phyloP scores from a whole-genome alignment of 2,888 invertebrate species.

The Xylocampa areola region DNA sequence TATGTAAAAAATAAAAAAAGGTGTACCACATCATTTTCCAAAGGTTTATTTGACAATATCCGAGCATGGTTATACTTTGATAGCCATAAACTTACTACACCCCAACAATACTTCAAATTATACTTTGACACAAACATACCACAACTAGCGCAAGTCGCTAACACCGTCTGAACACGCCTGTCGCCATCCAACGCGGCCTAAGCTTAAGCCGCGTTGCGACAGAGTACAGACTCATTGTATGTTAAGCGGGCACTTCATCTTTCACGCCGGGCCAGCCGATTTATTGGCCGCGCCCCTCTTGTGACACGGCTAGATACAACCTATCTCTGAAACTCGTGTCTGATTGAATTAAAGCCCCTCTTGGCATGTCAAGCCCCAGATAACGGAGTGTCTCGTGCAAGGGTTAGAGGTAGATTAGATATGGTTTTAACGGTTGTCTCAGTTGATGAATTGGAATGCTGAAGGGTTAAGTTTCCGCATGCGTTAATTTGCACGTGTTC shows the following conservation, averaged over 20 bases:
- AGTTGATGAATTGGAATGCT: slow-evolving; percentile 56
- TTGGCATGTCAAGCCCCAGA: slow-evolving; percentile 68
- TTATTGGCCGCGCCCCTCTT: slow-evolving; percentile 85
- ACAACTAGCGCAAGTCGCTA: slow-evolving; percentile 67
- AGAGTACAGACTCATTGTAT: slow-evolving; percentile 86
- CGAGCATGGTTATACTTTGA: too few species aligned
- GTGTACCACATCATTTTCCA: too few species aligned
- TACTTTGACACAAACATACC: slow-evolving; percentile 41
- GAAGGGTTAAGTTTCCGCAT: slow-evolving; percentile 50
- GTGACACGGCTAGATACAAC: slow-evolving; percentile 75
- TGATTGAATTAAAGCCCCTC: slow-evolving; percentile 76
- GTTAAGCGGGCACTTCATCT: slow-evolving; percentile 89
- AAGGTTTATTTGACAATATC: too few species aligned
- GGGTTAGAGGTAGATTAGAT: slow-evolving; percentile 66
- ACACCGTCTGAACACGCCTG: slow-evolving; percentile 58
- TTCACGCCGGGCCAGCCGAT: slow-evolving; percentile 82
- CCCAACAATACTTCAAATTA: slow-evolving; percentile 13
- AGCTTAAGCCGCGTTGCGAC: slow-evolving; percentile 79
- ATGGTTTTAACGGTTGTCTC: slow-evolving; percentile 58
- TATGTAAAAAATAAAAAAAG: too few species aligned
- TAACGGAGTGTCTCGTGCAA: slow-evolving; percentile 65
- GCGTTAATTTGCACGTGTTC: slow-evolving; percentile 12
- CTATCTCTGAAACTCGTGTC: slow-evolving; percentile 66
- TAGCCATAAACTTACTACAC: too few species aligned
- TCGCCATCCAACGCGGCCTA: slow-evolving; percentile 69